Evolutionary conservation across 2,888 invertebrate genomes (phyloP).

Genomic region (Cantharis lateralis): DNA sequence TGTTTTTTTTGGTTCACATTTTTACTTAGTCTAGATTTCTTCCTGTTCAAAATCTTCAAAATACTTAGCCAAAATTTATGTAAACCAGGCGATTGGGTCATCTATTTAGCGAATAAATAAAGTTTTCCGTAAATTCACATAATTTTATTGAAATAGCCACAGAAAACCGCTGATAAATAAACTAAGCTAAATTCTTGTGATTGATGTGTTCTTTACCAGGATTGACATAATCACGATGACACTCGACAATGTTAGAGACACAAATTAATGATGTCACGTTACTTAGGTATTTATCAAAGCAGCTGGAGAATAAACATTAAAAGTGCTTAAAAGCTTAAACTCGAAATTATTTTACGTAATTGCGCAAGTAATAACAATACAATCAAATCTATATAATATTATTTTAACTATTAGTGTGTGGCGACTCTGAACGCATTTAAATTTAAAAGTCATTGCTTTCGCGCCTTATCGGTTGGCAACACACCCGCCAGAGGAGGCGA

Average conservation of each 20-base stretch:
- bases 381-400: conserved; percentile 7
- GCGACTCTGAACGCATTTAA: no score
- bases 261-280: conserved; percentile 42
- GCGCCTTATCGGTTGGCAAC: no score
- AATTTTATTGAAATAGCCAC: conserved; percentile 15
- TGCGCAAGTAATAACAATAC: conserved; percentile 4
- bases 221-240: conserved; percentile 46
- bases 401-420: no score
- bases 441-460: no score
- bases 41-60: background rate
- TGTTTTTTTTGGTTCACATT: no score
- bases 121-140: background rate
- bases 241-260: conserved; percentile 37
- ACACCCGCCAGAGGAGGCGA: no score
- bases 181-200: conserved; percentile 27
- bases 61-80: background rate
- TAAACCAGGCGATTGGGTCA: conserved; percentile 3
- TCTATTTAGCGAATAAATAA: background rate
- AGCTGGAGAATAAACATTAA: conserved; percentile 19
- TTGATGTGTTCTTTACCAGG: conserved; percentile 39
- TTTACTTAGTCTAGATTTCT: background rate
- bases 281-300: conserved; percentile 42
- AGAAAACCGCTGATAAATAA: conserved; percentile 9
- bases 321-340: conserved; percentile 14
- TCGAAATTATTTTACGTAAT: conserved; percentile 12